Evolutionary conservation across 1,140 invertebrate species (phyloP), one percentile per base, ranked within the genome.

Genomic region (Platyscapa corneri): DNA sequence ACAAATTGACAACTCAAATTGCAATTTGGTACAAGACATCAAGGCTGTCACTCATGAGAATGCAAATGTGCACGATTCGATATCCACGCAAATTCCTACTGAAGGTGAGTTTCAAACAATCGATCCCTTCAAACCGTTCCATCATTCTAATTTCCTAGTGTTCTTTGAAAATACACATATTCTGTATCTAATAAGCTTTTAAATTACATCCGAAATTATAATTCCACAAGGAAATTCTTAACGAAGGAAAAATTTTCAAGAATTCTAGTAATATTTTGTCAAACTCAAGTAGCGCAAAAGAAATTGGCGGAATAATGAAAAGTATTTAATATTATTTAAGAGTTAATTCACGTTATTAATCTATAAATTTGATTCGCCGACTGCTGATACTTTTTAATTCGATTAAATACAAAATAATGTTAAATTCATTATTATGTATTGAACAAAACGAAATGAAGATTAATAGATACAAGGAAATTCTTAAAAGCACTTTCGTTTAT

Each of bases 21-120:
- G 97, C 93, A 97, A 97, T 91, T 94, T 97, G 91, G 97, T 97
- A 88, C 96, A 97, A 95, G 97, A 98, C 94, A 96, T 97, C 83
- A 97, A 97, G 94, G 96, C 96, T 89, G 96, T 97, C 87, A 97
- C 97, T 86, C 96, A 97, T 90, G 96, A 97, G 92, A 92, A 92
- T 88, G 95, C 96, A 91, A 96, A 96, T 91, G 94, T 95, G 87
- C 95, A 95, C 91, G 95, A 96, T 92, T 94, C 95, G 84, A 94
- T 96, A 92, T 96, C 96, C 72, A 96, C 96, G 82, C 95, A 95
- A 91, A 94, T 95, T 88, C 96, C 96, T 39, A 96, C 96, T 39
- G 96, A 96, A 95, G 96, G 96, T 96, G 94, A 93, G 81, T 83
- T 82, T 67, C 60, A n/a, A 82, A 82, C 78, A 81, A 77, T 86